Evolutionary conservation across 2,888 invertebrate species (phyloP), one percentile per base, ranked within the genome.

Genomic region (Schizotus pectinicornis): DNA sequence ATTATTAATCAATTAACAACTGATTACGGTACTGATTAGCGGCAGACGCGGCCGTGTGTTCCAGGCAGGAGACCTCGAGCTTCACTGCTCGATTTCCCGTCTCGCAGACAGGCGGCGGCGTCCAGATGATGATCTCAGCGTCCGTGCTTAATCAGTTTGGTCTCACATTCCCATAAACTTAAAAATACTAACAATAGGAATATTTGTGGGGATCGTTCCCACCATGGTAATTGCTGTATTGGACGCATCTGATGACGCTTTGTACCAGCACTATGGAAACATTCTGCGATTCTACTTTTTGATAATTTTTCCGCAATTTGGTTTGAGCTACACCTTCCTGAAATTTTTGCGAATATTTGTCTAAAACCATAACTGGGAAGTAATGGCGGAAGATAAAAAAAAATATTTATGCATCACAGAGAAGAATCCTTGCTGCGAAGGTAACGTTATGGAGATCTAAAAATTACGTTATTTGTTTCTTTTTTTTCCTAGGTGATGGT

Each of bases 341-440:
- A 64, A 64, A 30, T 78, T 75, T 55, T 64, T 72, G 2, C 56
- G 63, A 14, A 73, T 77, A 56, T 72, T 71, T 3, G 71, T 77
- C 1, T 50, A 66, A 31, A 76, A 75, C 48, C 73, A 76, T 59
- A 77, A 79, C 46, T 74, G 77, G 74, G 60, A 72, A 8, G 65
- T 68, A 9, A 74, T 73, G 71, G 47, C 63, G 7, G 50, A 43
- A 0, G 51, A 54, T 11, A 61, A 67, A 39, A 64, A 61, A 51
- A 31, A 37, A 9, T 34, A 47, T 33, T 38, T 59, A 33, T 75
- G 74, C 42, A 8, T 48, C 1, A 59, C 55, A 13, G 61, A 68
- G n/a, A 42, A 56, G 8, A 71, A 75, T 63, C 73, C 77, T 0
- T 80, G 79, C 63, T 80, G 79, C 56, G 5, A n/a, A 8, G 66